These are phyloP conservation scores for Pristionchus japonicus DNA, from an alignment of 2,888 invertebrate species.

Conservation along the genomic window DNA sequence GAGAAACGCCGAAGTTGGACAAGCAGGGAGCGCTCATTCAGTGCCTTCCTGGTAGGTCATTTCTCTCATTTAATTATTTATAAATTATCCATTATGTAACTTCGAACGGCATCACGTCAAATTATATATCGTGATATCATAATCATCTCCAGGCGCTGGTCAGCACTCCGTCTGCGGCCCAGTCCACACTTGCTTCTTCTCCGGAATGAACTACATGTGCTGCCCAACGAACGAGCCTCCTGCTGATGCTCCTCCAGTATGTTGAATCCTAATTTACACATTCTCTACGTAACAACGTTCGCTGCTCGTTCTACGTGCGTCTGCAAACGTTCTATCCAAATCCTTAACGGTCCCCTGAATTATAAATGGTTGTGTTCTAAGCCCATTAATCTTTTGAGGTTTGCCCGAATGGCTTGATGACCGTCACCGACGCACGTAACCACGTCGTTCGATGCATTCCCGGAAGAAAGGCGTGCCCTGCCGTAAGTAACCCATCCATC, in stretches of 20 bases:
- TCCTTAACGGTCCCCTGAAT: too few species aligned
- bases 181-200: slow-evolving; percentile 72
- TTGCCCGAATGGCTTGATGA: slow-evolving; percentile 46
- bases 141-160: slow-evolving; percentile 56
- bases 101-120: too few species aligned
- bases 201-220: slow-evolving; percentile 74
- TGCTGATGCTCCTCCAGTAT: slow-evolving; percentile 51
- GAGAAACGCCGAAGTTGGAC: slow-evolving; percentile 65
- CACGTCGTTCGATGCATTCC: slow-evolving; percentile 38
- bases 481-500: not conserved
- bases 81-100: not conserved
- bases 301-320: too few species aligned
- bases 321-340: too few species aligned
- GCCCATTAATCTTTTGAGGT: not conserved
- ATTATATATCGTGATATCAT: not conserved
- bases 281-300: too few species aligned
- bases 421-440: slow-evolving; percentile 36
- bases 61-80: not conserved
- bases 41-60: slow-evolving; percentile 70
- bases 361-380: too few species aligned
- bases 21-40: slow-evolving; percentile 62
- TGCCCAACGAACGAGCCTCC: slow-evolving; percentile 71
- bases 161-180: slow-evolving; percentile 66
- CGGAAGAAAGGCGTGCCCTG: slow-evolving; percentile 43
- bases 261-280: not conserved